Evolutionary conservation across 2,113 vertebrate genomes (phyloP), one percentile per base, ranked within the genome.

Genomic region (Chaenocephalus aceratus): DNA sequence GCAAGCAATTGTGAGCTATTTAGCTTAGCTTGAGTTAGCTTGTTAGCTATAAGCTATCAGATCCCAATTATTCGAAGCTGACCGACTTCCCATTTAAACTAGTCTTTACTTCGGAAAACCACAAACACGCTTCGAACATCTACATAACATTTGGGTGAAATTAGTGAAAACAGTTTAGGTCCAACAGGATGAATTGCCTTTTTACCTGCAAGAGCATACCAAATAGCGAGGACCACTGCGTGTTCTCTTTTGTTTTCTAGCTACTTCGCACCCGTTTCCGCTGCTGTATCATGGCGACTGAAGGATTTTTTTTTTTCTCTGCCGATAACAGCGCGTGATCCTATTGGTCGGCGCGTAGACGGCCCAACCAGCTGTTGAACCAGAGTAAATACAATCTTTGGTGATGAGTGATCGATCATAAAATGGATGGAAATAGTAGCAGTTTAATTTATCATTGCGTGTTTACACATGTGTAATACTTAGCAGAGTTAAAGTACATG

Each of bases 261-360:
- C 92, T 92, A 92, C 93, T 94, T 93, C 89, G 83, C 90, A 76
- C 79, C 80, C 86, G 91, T 88, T 94, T 94, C 94, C 94, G 91
- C 94, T 95, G 94, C 92, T 93, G 84, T 91, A 92, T 95, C 92
- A 97, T 97, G 97, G 97, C 96, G 96, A 95, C 95, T 88, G 93
- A 89, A 75, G 90, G 77, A 46, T 88, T 89, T 91, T 91, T 89
- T 89, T 26, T 72, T 83, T 52, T 56, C 89, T 84, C 82, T 82
- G 71, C 84, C 86, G 90, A 91, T 91, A 92, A 93, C 85, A 86
- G 90, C 91, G 85, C 67, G 15, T 30, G 51, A 74, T 92, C 86
- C 83, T 66, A 94, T 94, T 94, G 93, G 93, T 77, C 88, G 18
- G 67, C 75, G 68, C 6, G 61, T 1, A 53, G 44, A 84, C 75